phyloP scores from a whole-genome alignment of 2,888 invertebrate genomes.

The Adelphocoris suturalis region DNA sequence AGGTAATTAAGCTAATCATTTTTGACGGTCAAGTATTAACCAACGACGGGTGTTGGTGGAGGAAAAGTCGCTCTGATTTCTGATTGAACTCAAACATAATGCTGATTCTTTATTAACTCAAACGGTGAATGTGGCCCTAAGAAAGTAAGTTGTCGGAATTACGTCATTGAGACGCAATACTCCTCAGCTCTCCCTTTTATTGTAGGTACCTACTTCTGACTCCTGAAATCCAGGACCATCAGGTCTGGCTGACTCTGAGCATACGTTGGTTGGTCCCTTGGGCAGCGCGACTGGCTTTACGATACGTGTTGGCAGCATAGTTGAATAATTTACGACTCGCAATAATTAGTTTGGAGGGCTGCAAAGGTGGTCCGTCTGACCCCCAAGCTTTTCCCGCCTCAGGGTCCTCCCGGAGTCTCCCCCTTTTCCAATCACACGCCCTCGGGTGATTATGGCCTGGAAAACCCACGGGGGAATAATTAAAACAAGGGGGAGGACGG shows the following conservation, averaged over 20 bases:
- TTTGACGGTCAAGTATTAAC: too few relatives aligned
- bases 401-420: not conserved
- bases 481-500: slow-evolving; percentile 55
- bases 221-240: not conserved
- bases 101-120: too few relatives aligned
- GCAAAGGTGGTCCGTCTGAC: slow-evolving; percentile 53
- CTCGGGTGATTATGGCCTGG: slow-evolving; percentile 69
- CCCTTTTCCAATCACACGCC: slow-evolving; percentile 71
- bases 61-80: too few relatives aligned
- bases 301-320: slow-evolving; percentile 30
- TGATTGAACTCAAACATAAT: too few relatives aligned
- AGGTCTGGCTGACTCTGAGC: not conserved
- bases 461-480: slow-evolving; percentile 69
- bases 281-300: slow-evolving; percentile 20
- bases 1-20: too few relatives aligned
- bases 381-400: not conserved
- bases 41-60: too few relatives aligned
- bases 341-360: slow-evolving; percentile 60
- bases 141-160: too few relatives aligned
- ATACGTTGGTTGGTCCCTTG: not conserved
- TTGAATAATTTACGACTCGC: slow-evolving; percentile 62
- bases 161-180: too few relatives aligned
- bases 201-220: not conserved
- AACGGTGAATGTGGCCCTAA: too few relatives aligned
- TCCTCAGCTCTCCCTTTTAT: not conserved